Evolutionary conservation across 1,140 invertebrate species (phyloP).

Genomic region (Drosophila kikkawai): DNA sequence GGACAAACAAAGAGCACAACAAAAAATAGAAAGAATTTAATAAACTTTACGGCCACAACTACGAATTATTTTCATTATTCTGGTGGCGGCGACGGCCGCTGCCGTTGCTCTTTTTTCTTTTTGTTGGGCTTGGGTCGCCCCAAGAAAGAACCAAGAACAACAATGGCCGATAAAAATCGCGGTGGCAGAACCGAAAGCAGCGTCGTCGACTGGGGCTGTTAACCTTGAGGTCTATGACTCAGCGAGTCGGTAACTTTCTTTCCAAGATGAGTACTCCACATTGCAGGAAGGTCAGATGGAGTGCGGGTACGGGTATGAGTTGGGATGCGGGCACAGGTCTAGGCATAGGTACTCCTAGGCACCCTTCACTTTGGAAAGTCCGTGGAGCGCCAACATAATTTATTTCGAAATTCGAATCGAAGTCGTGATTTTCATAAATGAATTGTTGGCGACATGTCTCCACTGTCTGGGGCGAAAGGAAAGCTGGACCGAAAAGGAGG

Average conservation of each 20-base stretch:
- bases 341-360: conserved; percentile 3
- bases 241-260: conserved; percentile 68
- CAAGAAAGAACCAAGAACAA: conserved; percentile 44
- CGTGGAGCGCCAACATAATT: conserved; percentile 68
- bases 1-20: conserved; percentile 25
- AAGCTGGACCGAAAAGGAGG: conserved; percentile 34
- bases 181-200: conserved; percentile 53
- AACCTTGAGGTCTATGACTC: conserved; percentile 83
- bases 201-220: conserved; percentile 62
- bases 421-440: conserved; percentile 81
- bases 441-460: conserved; percentile 78
- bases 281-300: conserved; percentile 63
- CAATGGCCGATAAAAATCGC: conserved; percentile 76
- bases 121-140: conserved; percentile 21
- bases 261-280: conserved; percentile 69
- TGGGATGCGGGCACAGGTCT: not conserved
- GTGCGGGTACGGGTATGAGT: conserved; percentile 5
- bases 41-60: conserved; percentile 75
- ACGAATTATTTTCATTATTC: conserved; percentile 81
- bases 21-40: conserved; percentile 66
- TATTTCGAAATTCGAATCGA: conserved; percentile 74
- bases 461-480: conserved; percentile 31
- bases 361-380: conserved; percentile 81
- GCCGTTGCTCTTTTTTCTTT: conserved; percentile 21
- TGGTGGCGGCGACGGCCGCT: conserved; percentile 37